Conservation (phyloP, 2,888 invertebrate genomes). For the Dysmachus trigonus region DNA sequence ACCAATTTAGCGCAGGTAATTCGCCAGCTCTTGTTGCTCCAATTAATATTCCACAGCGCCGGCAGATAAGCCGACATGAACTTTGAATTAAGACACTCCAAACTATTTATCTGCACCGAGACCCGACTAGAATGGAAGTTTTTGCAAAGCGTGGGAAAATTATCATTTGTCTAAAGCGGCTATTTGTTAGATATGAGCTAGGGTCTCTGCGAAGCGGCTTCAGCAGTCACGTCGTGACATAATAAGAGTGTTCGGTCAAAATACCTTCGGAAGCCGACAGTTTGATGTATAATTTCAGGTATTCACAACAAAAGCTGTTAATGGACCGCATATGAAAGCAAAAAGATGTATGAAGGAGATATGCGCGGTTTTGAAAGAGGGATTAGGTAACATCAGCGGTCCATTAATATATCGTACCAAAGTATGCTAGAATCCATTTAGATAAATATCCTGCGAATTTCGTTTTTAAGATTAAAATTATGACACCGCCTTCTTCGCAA, state of each 20-base stretch:
- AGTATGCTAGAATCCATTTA: not conserved
- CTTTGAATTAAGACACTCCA: conserved; percentile 38
- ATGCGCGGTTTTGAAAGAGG: not conserved
- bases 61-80: conserved; percentile 41
- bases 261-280: not conserved
- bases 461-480: not conserved
- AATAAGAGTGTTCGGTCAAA: not conserved
- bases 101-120: conserved; percentile 3
- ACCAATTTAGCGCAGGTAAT: conserved; percentile 37
- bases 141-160: conserved; percentile 32
- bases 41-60: conserved; percentile 33
- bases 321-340: not conserved
- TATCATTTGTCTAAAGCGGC: conserved; percentile 22
- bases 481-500: not conserved
- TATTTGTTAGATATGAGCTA: conserved; percentile 15
- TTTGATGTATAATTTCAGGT: not conserved
- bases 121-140: not conserved
- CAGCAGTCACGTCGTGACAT: conserved; percentile 25
- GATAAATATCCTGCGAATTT: not conserved
- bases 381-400: not conserved
- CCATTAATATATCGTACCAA: not conserved
- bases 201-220: conserved; percentile 33
- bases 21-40: conserved; percentile 42
- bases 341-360: not conserved
- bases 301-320: not conserved